Base-by-base conservation (phyloP, 1,140 invertebrate genomes). In the Lordiphosa clarofinis region DNA sequence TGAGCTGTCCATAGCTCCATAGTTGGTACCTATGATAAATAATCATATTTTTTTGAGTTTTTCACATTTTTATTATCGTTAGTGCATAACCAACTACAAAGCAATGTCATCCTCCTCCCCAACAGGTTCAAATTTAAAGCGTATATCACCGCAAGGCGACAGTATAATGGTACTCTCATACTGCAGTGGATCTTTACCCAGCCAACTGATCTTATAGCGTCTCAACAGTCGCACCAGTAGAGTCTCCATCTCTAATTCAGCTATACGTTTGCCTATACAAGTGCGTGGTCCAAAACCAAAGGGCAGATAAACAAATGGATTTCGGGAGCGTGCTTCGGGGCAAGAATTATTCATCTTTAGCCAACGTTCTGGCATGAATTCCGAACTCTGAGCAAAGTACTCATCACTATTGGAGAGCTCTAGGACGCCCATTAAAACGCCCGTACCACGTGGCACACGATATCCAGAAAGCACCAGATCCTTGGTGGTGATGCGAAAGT, bases 391-490 rank as follows among this genome's bases (percentile, higher is more conserved):
- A 4, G 91, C 79, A 75, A 96, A 96, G 87, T 96, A 78, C 7
- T 87, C 33, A 1, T 84, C 78, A 11, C 62, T 67, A 24, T 87
- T 82, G n/a, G 76, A 84, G 0, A 87, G 44, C 35, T 66, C 78
- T 21, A 78, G 7, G 0, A 67, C 73, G 0, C 60, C 72, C 82
- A 87, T 87, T 0, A 79, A 28, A 0, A 87, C 58, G 4, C 73
- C 82, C 0, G 84, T 87, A 73, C 95, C 95, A 90, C 95, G 95
- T 3, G 96, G 96, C 60, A 98, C 92, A 47, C 92, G 90, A 78
- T 96, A 97, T 33, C 95, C 95, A 28, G 92, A 92, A 36, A 98
- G 92, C 11, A 94, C 89, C 0, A 94, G 91, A 73, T 97, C 94
- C 44, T 92, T 92, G 47, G 94, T 93, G 54, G 95, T 91, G 55